These are phyloP conservation scores for Nannobrachium achirus DNA, from an alignment of 2,113 vertebrate genomes.

Conservation along the genomic window DNA sequence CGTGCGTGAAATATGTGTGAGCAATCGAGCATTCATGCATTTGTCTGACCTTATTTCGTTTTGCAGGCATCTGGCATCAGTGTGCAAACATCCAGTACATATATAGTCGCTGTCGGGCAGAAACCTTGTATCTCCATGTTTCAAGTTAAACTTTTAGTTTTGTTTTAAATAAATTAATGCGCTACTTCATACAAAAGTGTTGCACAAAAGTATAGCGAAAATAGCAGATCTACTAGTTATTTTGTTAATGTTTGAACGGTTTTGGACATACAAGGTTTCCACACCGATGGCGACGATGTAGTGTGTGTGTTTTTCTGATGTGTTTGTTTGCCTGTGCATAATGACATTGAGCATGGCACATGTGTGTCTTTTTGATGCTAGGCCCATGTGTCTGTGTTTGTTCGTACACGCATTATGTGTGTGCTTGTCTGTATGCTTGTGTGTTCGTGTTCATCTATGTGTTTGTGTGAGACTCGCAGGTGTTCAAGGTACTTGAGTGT, in stretches of 20 bases:
- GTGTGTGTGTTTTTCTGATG: neutral
- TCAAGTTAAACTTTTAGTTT: no score
- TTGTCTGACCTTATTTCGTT: conserved; percentile 70
- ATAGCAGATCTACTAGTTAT: no score
- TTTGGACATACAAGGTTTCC: no score
- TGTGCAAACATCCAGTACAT: neutral
- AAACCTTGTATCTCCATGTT: no score
- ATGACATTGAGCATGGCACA: conserved; percentile 9
- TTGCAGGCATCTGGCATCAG: conserved; percentile 40
- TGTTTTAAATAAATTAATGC: no score
- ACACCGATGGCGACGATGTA: no score
- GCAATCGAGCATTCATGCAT: conserved; percentile 63
- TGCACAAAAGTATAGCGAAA: no score
- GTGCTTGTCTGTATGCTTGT: conserved; percentile 1
- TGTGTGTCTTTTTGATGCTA: neutral
- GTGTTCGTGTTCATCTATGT: neutral
- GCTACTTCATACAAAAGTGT: no score
- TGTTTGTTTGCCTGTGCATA: conserved; percentile 38
- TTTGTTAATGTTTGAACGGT: no score
- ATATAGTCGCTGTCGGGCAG: no score
- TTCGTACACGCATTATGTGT: neutral
- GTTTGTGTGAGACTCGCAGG: neutral
- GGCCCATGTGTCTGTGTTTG: neutral
- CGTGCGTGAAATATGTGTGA: conserved; percentile 38
- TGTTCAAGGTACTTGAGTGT: neutral